These are phyloP conservation scores for Agonopterix arenella DNA, from an alignment of 2,888 invertebrate species.

Conservation along the genomic window DNA sequence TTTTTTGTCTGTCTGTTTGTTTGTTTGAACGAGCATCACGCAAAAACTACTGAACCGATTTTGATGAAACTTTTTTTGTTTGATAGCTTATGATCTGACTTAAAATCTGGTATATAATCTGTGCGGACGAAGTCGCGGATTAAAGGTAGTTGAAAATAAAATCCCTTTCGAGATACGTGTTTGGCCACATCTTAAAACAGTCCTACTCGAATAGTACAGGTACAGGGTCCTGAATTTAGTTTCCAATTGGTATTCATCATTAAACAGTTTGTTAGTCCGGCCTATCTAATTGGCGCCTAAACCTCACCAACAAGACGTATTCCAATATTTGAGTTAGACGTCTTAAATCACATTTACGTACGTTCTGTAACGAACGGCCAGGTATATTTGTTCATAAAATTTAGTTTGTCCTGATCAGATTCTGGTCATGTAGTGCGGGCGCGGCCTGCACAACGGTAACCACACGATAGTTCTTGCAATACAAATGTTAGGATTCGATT, in stretches of 20 bases:
- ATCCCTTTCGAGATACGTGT: no score
- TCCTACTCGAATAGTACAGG: no score
- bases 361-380: constrained; percentile 56
- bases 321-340: constrained; percentile 66
- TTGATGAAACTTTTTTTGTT: no score
- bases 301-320: constrained; percentile 46
- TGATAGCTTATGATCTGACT: no score
- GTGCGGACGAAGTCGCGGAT: no score
- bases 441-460: constrained; percentile 7
- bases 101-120: no score
- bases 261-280: constrained; percentile 51
- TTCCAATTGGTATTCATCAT: constrained; percentile 35
- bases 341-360: constrained; percentile 70
- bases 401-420: constrained; percentile 60
- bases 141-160: no score
- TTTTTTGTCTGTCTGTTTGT: no score
- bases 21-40: no score
- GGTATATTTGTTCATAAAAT: constrained; percentile 66
- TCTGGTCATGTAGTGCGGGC: constrained; percentile 47
- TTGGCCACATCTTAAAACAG: no score
- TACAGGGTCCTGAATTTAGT: no score
- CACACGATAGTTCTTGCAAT: constrained; percentile 9
- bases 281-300: constrained; percentile 54
- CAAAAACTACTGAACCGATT: no score
- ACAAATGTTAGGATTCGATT: constrained; percentile 4